Evolutionary conservation across 2,888 invertebrate genomes (phyloP).

Genomic region (Mystacides longicornis): DNA sequence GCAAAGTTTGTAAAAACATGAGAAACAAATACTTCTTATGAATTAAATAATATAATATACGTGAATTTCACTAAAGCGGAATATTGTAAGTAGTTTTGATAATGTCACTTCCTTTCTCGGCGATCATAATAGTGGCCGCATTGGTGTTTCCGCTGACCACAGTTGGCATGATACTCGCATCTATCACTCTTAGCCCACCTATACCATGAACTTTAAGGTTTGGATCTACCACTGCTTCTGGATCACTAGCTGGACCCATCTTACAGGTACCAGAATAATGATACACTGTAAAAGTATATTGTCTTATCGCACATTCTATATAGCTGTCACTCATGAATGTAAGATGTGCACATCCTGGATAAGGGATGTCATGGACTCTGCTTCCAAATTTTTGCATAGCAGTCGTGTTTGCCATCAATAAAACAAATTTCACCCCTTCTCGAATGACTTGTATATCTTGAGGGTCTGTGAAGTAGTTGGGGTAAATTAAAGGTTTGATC

Average conservation of each 20-base stretch:
- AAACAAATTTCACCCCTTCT: slow-evolving; percentile 32
- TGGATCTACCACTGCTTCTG: slow-evolving; percentile 48
- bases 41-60: no score
- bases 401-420: slow-evolving; percentile 29
- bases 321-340: slow-evolving; percentile 41
- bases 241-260: slow-evolving; percentile 49
- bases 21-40: no score
- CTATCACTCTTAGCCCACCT: slow-evolving; percentile 49
- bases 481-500: slow-evolving; percentile 49
- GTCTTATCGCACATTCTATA: slow-evolving; percentile 40
- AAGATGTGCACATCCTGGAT: slow-evolving; percentile 19
- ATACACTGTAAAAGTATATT: slow-evolving; percentile 44
- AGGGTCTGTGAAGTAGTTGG: slow-evolving; percentile 49
- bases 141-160: slow-evolving; percentile 57
- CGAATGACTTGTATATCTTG: slow-evolving; percentile 42
- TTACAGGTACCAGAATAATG: slow-evolving; percentile 61
- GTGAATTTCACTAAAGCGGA: no score
- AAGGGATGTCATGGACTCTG: slow-evolving; percentile 11
- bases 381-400: slow-evolving; percentile 13
- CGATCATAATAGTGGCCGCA: slow-evolving; percentile 57
- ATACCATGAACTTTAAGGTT: slow-evolving; percentile 48
- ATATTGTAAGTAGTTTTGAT: no score
- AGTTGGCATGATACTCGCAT: slow-evolving; percentile 60
- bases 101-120: slow-evolving; percentile 57
- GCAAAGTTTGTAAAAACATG: no score